Conservation (phyloP, 2,888 invertebrate species). For the Lypha dubia region DNA sequence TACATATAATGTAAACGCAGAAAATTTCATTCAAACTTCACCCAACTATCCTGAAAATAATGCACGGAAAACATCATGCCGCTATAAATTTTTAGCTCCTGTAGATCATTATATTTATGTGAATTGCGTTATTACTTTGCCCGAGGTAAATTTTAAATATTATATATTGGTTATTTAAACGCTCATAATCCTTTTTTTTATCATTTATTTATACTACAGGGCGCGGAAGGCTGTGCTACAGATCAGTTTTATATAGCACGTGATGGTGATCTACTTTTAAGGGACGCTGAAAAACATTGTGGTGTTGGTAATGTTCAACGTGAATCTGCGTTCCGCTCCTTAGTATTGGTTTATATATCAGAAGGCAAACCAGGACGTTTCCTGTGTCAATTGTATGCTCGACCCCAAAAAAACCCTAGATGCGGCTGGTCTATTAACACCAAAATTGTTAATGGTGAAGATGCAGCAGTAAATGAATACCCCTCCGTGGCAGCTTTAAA, state of each 20-base stretch:
- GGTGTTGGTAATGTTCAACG: constrained; percentile 76
- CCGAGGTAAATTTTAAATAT: constrained; percentile 74
- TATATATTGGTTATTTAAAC: too few species aligned
- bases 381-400: constrained; percentile 74
- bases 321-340: constrained; percentile 75
- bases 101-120: constrained; percentile 76
- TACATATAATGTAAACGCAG: constrained; percentile 71
- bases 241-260: constrained; percentile 80
- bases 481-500: constrained; percentile 85
- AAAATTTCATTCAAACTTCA: constrained; percentile 77
- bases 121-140: constrained; percentile 76
- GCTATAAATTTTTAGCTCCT: constrained; percentile 80
- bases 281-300: constrained; percentile 78
- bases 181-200: too few species aligned
- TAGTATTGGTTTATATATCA: constrained; percentile 79
- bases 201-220: constrained; percentile 50
- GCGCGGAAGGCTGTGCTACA: constrained; percentile 74
- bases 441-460: constrained; percentile 85
- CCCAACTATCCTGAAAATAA: constrained; percentile 79
- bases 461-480: constrained; percentile 85
- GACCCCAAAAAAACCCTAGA: constrained; percentile 75
- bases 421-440: constrained; percentile 81
- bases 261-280: constrained; percentile 79
- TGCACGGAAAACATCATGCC: constrained; percentile 79
- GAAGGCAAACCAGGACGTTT: constrained; percentile 76